Base-by-base conservation (phyloP, 2,797 vertebrate species). In the Muscicapa comitata region DNA sequence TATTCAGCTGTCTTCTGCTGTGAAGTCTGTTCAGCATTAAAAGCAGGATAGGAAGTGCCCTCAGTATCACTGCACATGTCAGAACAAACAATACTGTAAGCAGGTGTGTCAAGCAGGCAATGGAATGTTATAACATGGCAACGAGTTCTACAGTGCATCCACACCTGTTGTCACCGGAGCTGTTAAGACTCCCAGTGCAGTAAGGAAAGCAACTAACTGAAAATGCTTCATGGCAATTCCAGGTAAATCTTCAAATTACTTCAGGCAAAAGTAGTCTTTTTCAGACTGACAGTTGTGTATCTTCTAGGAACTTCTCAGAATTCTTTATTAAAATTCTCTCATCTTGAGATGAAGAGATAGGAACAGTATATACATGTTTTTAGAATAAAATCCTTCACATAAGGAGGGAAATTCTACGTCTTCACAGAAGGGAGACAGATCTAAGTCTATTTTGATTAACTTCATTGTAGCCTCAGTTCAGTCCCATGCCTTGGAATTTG, bases 401-500 rank as follows among this genome's bases (percentile, higher is more conserved):
- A 75, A 26, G 70, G 80, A 94, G 90, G 65, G 20, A 94, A 84
- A 74, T 94, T 72, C 74, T 77, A 85, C 33, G 57, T 90, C 89
- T 96, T 96, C 84, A 82, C 40, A 91, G 94, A 92, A 88, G 90
- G 88, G 51, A 90, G 76, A 17, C 17, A 89, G 47, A 63, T 88
- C 51, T 37, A 86, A 68, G 83, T 58, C 82, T 76, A 5, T 61
- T 82, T 42, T 24, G 19, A 59, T 66, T 37, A 47, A 88, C 47
- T 73, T 75, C 51, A 43, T 29, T 7, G 3, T 54, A 72, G 86
- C 77, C 72, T 99, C 98, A 99, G 98, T 99, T 99, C 92, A 98
- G 98, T 59, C 98, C 98, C 95, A 98, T 97, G 8, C 98, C 98
- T 96, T 99, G 99, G 92, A 98, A 98, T 98, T 99, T 99, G 98